Percentiles rank a stretch among this genome's conserved stretches.
These are phyloP conservation scores for Okamejei kenojei DNA, from an alignment of 2,797 vertebrate genomes.

Conservation along the genomic window DNA sequence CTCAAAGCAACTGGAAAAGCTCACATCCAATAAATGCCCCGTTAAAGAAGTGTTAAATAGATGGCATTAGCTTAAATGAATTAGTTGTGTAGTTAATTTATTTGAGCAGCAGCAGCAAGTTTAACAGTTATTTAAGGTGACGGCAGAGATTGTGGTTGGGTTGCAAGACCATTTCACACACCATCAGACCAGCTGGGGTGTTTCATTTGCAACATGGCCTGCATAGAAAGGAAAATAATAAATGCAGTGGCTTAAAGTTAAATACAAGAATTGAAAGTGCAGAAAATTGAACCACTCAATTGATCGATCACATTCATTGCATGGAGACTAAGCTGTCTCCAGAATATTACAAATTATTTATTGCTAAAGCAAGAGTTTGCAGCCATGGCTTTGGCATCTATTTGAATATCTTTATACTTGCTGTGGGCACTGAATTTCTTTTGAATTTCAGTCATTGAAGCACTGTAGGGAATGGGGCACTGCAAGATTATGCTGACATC, in stretches of 20 bases:
- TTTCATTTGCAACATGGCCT: background rate
- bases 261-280: background rate
- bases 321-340: background rate
- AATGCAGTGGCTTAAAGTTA: background rate
- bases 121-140: background rate
- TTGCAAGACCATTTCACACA: background rate
- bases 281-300: background rate
- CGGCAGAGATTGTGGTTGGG: background rate
- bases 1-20: background rate
- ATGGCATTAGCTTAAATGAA: constrained; percentile 10
- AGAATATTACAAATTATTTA: background rate
- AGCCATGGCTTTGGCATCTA: background rate
- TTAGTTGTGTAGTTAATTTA: background rate
- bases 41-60: background rate
- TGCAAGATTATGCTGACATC: background rate
- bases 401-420: background rate
- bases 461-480: background rate
- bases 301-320: background rate
- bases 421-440: background rate
- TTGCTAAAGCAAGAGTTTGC: background rate
- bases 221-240: background rate
- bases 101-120: background rate
- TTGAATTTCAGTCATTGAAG: background rate
- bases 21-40: background rate
- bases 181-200: background rate